Evolutionary conservation across 2,888 invertebrate species (phyloP), one percentile per base, ranked within the genome.

Genomic region (Ypsolopha sequella): DNA sequence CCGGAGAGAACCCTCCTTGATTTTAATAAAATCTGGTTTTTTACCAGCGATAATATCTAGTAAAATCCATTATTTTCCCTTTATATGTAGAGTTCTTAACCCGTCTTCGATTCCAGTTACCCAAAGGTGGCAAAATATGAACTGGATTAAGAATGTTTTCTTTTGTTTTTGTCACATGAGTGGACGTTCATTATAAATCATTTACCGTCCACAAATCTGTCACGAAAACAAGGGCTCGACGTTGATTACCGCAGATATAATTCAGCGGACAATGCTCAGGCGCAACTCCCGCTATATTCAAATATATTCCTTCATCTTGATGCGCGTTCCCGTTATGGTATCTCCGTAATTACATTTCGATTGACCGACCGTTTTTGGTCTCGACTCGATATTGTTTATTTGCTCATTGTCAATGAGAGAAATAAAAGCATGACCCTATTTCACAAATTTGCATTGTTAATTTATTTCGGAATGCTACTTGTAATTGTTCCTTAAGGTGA

Each of bases 291-390:
- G 9, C 38, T 8, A 38, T 13, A 43, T 43, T 43, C 43, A 43
- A 43, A 43, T 13, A 14, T 43, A 43, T 43, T 43, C 43, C 9
- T 43, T 43, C 43, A 51, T 43, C 38, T 45, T 24, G 45, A 36
- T 45, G 9, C 13, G 34, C 13, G 38, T 34, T 44, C 51, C 51
- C 14, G 36, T 33, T 51, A 41, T 51, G 51, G 51, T 38, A 36
- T 8, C 2, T 7, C 7, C 11, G 53, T 56, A 54, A 56, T 56
- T 54, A 51, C 53, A 47, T 51, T 53, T 52, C 54, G 52, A 56
- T 56, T 54, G 56, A 50, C 10, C 38, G 11, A 49, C 51, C 51
- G 50, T 48, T 50, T 54, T 50, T 36, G 51, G 46, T 24, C 36
- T 47, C 6, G 39, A 39, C 36, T 47, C 6, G 39, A 39, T 50